phyloP scores from a whole-genome alignment of 2,113 vertebrate species.

The Oreocharis arfaki region DNA sequence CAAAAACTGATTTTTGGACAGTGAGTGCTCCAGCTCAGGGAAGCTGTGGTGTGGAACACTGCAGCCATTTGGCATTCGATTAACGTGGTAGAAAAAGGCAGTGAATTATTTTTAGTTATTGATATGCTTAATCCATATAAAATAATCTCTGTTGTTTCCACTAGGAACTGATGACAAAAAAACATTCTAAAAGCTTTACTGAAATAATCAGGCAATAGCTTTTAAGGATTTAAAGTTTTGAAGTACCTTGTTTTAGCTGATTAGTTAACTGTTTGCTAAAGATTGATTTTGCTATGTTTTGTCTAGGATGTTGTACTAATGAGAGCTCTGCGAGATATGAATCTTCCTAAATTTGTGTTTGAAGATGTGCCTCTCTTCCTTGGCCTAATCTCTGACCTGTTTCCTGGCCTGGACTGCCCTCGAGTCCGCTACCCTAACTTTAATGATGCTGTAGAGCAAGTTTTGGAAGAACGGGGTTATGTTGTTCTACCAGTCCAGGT shows the following conservation, averaged over 20 bases:
- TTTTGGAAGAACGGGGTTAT: conserved; percentile 80
- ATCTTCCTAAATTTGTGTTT: conserved; percentile 95
- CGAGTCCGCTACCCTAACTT: conserved; percentile 89
- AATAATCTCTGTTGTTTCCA: neutral
- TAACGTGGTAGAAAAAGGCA: neutral
- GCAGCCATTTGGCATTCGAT: neutral
- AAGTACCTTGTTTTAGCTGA: neutral
- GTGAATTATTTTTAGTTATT: neutral
- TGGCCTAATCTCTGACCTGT: conserved; percentile 91
- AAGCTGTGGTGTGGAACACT: neutral
- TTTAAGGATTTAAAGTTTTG: neutral
- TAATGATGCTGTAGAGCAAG: conserved; percentile 86
- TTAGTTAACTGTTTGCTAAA: neutral
- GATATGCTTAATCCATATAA: neutral
- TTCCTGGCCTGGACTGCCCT: conserved; percentile 91
- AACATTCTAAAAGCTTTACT: neutral
- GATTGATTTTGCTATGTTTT: neutral
- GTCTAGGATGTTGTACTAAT: conserved; percentile 92
- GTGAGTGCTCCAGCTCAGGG: neutral
- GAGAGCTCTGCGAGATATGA: conserved; percentile 95
- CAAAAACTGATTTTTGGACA: neutral
- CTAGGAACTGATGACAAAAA: neutral
- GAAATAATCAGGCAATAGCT: neutral
- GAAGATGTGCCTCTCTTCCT: conserved; percentile 95
- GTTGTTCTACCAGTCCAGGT: conserved; percentile 85